A percentile compares a stretch with the other conserved stretches of the same genome.
These are phyloP conservation scores for Gila orcuttii DNA, from an alignment of 2,113 vertebrate species.

Conservation along the genomic window DNA sequence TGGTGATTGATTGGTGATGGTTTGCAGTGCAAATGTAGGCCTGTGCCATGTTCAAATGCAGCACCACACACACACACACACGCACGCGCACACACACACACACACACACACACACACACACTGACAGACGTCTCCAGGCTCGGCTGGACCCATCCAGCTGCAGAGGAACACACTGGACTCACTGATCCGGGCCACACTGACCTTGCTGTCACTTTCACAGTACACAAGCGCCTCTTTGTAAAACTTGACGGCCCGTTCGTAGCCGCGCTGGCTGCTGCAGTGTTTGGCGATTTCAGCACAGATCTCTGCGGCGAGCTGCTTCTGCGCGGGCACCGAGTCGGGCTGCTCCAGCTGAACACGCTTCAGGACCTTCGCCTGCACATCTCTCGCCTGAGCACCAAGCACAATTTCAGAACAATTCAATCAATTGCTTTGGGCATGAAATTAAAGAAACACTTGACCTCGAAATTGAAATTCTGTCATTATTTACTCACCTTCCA, in stretches of 20 bases:
- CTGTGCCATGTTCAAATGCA: not conserved
- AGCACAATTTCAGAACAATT: not conserved
- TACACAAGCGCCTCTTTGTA: slow-evolving; percentile 99
- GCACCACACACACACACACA: slow-evolving; percentile 8
- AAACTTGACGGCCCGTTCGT: slow-evolving; percentile 95
- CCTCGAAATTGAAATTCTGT: not conserved
- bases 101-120: too few species aligned
- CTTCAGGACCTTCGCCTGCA: slow-evolving; percentile 92
- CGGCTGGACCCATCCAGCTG: slow-evolving; percentile 59
- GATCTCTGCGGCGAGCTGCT: slow-evolving; percentile 92
- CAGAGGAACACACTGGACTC: slow-evolving; percentile 64
- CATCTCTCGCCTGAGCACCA: slow-evolving; percentile 83
- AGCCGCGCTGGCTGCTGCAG: slow-evolving; percentile 89
- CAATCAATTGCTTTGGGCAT: not conserved
- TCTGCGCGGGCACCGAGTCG: slow-evolving; percentile 87
- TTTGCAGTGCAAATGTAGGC: not conserved
- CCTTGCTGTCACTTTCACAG: slow-evolving; percentile 95
- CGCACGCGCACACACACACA: too few species aligned
- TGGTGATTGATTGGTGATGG: not conserved
- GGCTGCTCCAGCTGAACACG: slow-evolving; percentile 90
- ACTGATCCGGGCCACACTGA: slow-evolving; percentile 75
- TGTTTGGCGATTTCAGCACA: slow-evolving; percentile 95
- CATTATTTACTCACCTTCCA: not conserved
- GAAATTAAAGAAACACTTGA: not conserved
- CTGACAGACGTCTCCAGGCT: not conserved